These are phyloP conservation scores for Coreoperca whiteheadi DNA, from an alignment of 2,113 vertebrate genomes.

Conservation along the genomic window DNA sequence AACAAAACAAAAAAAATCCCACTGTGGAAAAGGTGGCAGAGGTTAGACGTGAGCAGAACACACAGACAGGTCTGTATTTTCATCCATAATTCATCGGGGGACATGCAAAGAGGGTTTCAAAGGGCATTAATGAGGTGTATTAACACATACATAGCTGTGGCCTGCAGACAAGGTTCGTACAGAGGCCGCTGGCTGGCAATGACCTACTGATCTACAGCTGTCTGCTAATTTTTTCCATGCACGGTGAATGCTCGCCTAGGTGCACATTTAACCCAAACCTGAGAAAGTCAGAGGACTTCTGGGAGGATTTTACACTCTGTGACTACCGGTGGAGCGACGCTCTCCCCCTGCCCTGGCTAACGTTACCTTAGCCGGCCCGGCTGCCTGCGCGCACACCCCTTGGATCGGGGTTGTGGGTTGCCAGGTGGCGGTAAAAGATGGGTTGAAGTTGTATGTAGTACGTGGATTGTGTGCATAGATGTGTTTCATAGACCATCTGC, in stretches of 20 bases:
- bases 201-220: conserved; percentile 61
- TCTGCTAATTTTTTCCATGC: conserved; percentile 15
- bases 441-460: too few species aligned
- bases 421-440: too few species aligned
- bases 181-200: conserved; percentile 16
- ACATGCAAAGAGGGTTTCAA: conserved; percentile 69
- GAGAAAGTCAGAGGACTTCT: not conserved
- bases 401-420: too few species aligned
- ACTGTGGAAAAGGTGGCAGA: conserved; percentile 10
- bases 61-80: conserved; percentile 46
- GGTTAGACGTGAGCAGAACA: conserved; percentile 39
- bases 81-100: conserved; percentile 71
- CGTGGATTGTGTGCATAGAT: too few species aligned
- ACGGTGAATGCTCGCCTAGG: not conserved
- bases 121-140: conserved; percentile 74
- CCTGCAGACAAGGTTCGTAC: conserved; percentile 21
- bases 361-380: too few species aligned
- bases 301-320: not conserved
- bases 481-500: too few species aligned
- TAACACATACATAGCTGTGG: conserved; percentile 38
- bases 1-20: not conserved
- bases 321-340: not conserved
- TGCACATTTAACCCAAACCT: conserved; percentile 6
- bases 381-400: too few species aligned
- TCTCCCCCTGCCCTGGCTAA: too few species aligned